These are phyloP conservation scores for Drosophila quasianomalipes DNA, from an alignment of 2,888 invertebrate species.

Conservation along the genomic window DNA sequence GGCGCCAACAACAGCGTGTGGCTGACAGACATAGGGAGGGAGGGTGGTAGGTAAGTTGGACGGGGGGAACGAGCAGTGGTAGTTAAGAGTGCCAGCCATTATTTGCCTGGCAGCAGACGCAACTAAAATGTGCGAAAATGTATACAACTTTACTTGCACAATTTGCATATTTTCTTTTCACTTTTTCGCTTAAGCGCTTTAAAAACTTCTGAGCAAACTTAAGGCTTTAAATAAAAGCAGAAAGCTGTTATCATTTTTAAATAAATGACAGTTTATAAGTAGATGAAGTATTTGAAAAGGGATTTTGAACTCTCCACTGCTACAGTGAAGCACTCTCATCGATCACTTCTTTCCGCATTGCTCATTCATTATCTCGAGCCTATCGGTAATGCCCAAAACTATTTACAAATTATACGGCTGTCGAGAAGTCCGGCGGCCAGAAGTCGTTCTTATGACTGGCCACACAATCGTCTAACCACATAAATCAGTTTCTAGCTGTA, in stretches of 20 bases:
- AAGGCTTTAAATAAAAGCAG: conserved; percentile 3
- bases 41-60: not conserved
- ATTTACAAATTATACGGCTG: conserved; percentile 72
- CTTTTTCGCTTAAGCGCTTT: not conserved
- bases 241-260: not conserved
- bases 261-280: not conserved
- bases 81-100: conserved; percentile 16
- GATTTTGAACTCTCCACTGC: not conserved
- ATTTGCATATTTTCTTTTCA: conserved; percentile 14
- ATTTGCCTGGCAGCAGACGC: conserved; percentile 22
- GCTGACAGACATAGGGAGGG: conserved; percentile 14
- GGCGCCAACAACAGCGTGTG: conserved; percentile 30
- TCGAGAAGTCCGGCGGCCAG: conserved; percentile 22
- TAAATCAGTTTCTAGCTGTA: conserved; percentile 74
- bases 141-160: conserved; percentile 20
- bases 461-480: conserved; percentile 61
- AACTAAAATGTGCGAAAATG: conserved; percentile 45
- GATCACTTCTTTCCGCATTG: conserved; percentile 9
- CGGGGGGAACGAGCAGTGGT: not conserved
- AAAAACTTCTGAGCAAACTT: conserved; percentile 1
- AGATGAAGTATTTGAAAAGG: not conserved
- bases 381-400: conserved; percentile 67
- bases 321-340: not conserved
- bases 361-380: conserved; percentile 57
- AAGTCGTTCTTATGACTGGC: conserved; percentile 55